These are phyloP conservation scores for Diabrotica virgifera DNA, from an alignment of 1,140 invertebrate genomes.

Conservation along the genomic window DNA sequence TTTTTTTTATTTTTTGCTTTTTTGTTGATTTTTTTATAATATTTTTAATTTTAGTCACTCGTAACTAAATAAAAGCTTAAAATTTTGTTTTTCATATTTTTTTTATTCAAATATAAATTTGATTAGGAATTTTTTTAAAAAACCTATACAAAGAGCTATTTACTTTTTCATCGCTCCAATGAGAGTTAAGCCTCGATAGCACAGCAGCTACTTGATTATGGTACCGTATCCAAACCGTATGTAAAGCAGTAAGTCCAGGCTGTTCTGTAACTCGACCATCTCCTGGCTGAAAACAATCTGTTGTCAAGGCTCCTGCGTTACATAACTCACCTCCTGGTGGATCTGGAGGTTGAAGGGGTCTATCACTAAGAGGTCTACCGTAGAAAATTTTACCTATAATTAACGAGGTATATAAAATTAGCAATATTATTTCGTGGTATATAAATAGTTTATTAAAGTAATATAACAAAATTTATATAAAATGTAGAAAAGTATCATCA, in stretches of 20 bases:
- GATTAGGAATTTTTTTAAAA: no score
- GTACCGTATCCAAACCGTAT: constrained; percentile 84
- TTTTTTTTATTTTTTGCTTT: no score
- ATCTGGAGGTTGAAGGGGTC: constrained; percentile 52
- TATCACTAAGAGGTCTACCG: constrained; percentile 57
- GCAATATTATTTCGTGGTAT: no score
- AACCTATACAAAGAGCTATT: background rate
- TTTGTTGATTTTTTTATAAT: no score
- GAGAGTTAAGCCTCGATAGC: constrained; percentile 73
- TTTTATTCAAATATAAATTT: no score
- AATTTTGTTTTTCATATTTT: no score
- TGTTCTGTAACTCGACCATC: constrained; percentile 83
- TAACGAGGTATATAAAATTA: background rate
- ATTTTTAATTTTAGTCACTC: no score
- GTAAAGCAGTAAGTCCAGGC: constrained; percentile 80
- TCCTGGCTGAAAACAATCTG: constrained; percentile 70
- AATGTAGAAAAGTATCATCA: background rate
- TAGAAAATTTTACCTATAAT: constrained; percentile 63
- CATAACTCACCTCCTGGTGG: constrained; percentile 58
- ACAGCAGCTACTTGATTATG: constrained; percentile 85
- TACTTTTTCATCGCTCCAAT: constrained; percentile 80
- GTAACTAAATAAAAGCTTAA: no score
- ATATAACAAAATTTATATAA: background rate
- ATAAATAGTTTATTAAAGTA: background rate
- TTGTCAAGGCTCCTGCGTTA: constrained; percentile 62